Evolutionary conservation across 2,113 vertebrate genomes (phyloP).

Genomic region (Copsychus sechellarum): DNA sequence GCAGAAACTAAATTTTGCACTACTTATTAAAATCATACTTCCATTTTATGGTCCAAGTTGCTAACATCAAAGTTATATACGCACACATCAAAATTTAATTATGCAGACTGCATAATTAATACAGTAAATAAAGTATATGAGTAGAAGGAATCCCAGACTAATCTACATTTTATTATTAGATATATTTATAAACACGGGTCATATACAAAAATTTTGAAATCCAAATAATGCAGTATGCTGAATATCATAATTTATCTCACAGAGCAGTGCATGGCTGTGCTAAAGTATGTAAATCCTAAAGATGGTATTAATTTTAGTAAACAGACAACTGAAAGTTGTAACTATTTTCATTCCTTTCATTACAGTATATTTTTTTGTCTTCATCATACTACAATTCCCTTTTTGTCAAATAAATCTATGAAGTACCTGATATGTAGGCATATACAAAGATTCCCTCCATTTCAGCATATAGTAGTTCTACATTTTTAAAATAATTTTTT

Average conservation of each 20-base stretch:
- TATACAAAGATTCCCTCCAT: not conserved
- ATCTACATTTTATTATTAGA: not conserved
- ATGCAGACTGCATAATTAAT: not conserved
- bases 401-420: not conserved
- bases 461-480: not conserved
- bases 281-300: not conserved
- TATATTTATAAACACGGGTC: not conserved
- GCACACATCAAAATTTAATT: not conserved
- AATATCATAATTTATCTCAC: not conserved
- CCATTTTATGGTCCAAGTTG: not conserved
- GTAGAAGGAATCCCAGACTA: not conserved
- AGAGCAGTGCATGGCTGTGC: not conserved
- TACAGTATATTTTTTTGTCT: not conserved
- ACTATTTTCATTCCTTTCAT: not conserved
- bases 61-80: not conserved
- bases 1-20: not conserved
- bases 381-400: not conserved
- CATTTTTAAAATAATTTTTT: slow-evolving; percentile 4
- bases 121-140: not conserved
- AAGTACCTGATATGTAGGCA: not conserved
- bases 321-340: not conserved
- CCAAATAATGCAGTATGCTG: not conserved
- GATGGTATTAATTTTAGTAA: not conserved
- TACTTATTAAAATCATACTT: not conserved
- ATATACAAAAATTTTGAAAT: not conserved